Evolutionary conservation across 2,113 vertebrate genomes (phyloP).

Genomic region (Ophthalmotilapia sp.): DNA sequence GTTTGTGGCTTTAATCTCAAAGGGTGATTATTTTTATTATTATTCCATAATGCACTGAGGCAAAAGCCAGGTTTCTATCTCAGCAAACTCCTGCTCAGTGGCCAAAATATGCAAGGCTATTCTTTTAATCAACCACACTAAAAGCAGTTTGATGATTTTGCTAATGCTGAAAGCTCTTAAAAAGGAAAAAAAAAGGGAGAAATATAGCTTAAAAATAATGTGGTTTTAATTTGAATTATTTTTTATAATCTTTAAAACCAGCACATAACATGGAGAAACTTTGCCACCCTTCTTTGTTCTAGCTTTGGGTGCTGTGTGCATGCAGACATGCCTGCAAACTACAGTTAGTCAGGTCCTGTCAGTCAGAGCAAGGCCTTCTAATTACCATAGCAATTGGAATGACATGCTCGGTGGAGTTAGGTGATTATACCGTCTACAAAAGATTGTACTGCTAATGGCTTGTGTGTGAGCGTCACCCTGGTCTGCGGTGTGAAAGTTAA

Average conservation of each 20-base stretch:
- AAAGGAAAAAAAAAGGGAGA: neutral
- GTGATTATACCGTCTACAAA: neutral
- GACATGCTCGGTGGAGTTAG: conserved; percentile 3
- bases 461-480: neutral
- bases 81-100: neutral
- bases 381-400: conserved; percentile 5
- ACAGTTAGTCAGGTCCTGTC: neutral
- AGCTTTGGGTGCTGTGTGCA: neutral
- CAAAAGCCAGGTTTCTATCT: conserved; percentile 5
- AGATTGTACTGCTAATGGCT: neutral
- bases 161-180: neutral
- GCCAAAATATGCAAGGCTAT: neutral
- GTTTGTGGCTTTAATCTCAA: neutral
- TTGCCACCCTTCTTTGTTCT: neutral
- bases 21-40: neutral
- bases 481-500: neutral
- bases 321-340: neutral
- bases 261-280: neutral
- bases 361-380: neutral
- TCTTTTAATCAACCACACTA: neutral
- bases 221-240: neutral
- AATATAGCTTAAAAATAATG: neutral
- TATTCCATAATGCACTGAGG: neutral
- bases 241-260: neutral
- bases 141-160: neutral